Percentiles rank a stretch among this genome's conserved stretches.
Evolutionary conservation across 2,888 invertebrate genomes (phyloP).

Genomic region (Hybos culiciformis): DNA sequence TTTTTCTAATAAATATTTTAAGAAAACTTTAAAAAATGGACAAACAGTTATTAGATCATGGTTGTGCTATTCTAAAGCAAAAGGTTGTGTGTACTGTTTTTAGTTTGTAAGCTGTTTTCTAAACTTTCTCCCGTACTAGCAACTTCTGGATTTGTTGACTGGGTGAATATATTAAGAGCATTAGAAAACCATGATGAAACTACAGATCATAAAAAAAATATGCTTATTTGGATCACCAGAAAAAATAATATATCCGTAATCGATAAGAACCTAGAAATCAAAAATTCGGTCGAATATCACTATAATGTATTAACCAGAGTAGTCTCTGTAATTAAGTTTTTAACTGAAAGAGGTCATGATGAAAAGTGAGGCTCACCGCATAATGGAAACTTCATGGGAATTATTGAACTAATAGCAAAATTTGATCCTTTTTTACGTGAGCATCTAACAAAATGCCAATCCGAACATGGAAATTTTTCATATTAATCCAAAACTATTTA

Average conservation of each 20-base stretch:
- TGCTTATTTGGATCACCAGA: background rate
- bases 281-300: background rate
- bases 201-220: slow-evolving; percentile 1
- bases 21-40: background rate
- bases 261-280: background rate
- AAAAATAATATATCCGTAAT: background rate
- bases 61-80: background rate
- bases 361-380: too few species aligned
- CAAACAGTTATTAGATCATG: background rate
- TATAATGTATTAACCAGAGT: too few species aligned
- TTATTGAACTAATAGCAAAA: too few species aligned
- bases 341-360: too few species aligned
- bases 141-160: background rate
- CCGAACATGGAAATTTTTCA: too few species aligned
- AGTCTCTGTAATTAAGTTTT: background rate
- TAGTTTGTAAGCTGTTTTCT: background rate
- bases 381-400: too few species aligned
- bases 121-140: background rate
- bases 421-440: too few species aligned
- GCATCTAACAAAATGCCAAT: too few species aligned
- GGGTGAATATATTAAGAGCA: background rate
- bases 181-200: slow-evolving; percentile 1
- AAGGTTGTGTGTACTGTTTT: background rate
- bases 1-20: background rate
- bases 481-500: too few species aligned